Conservation (phyloP, 92 coral and sea anemone species). For the Hydrozoanthus gracilis region DNA sequence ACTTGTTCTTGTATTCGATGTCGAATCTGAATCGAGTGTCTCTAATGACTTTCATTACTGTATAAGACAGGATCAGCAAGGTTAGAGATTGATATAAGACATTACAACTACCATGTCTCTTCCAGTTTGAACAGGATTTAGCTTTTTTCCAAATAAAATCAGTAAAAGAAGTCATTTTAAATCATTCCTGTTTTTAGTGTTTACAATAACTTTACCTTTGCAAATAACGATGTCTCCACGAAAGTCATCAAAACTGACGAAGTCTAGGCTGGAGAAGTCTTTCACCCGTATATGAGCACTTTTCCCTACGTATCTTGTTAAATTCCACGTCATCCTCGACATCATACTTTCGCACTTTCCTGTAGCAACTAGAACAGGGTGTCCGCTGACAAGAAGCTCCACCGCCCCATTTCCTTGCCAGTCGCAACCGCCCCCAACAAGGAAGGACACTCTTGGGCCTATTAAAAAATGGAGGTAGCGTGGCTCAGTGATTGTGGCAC, state of each 20-base stretch:
- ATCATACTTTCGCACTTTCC: constrained; percentile 3
- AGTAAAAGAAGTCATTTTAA: too few species aligned
- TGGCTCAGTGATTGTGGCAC: background rate
- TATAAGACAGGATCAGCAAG: too few species aligned
- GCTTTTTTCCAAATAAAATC: too few species aligned
- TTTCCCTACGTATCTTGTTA: background rate
- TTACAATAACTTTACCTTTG: constrained; percentile 7
- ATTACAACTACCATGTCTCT: too few species aligned
- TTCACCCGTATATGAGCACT: background rate
- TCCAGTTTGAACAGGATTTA: too few species aligned
- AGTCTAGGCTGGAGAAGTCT: constrained; percentile 12
- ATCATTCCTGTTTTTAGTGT: background rate
- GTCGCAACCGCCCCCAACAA: constrained; percentile 24
- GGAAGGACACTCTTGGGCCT: constrained; percentile 7
- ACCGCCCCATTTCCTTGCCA: background rate
- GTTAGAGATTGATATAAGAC: too few species aligned
- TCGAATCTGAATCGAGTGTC: too few species aligned
- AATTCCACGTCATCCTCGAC: constrained; percentile 2
- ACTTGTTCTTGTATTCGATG: too few species aligned
- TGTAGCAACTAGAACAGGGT: background rate
- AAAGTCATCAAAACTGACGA: constrained; percentile 14
- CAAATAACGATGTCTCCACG: background rate
- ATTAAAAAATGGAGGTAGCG: background rate
- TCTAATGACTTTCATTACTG: too few species aligned
- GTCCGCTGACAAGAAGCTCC: background rate